phyloP scores from a whole-genome alignment of 2,797 vertebrate genomes.

The Anguilla megastoma region DNA sequence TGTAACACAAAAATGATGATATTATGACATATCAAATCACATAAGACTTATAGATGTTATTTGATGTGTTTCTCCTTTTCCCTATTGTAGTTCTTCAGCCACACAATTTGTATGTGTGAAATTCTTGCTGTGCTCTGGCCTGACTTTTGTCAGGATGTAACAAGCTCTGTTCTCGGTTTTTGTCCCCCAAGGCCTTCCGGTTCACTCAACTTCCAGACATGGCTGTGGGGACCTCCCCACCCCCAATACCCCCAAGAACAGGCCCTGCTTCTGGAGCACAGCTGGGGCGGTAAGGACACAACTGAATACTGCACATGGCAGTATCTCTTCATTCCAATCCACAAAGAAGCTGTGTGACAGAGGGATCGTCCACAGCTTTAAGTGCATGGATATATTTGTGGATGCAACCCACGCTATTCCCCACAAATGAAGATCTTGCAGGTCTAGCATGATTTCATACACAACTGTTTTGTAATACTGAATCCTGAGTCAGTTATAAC shows the following conservation, averaged over 20 bases:
- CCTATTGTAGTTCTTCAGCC: not conserved
- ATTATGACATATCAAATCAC: not conserved
- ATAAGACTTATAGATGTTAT: not conserved
- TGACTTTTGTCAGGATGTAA: slow-evolving; percentile 29
- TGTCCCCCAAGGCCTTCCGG: slow-evolving; percentile 84
- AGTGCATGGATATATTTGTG: slow-evolving; percentile 8
- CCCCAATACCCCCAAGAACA: slow-evolving; percentile 90
- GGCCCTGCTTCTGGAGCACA: slow-evolving; percentile 86
- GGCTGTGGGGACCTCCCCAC: slow-evolving; percentile 89
- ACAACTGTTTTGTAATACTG: slow-evolving; percentile 58
- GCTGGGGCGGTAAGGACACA: slow-evolving; percentile 82
- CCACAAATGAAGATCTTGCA: slow-evolving; percentile 52
- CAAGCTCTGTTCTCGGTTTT: slow-evolving; percentile 46
- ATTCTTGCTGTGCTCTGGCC: not conserved
- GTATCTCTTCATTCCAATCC: not conserved
- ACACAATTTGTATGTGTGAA: not conserved
- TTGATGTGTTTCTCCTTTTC: no score
- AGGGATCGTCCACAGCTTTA: not conserved
- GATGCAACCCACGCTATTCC: slow-evolving; percentile 30
- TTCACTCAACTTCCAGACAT: slow-evolving; percentile 99
- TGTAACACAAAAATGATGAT: not conserved
- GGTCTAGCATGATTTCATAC: slow-evolving; percentile 53
- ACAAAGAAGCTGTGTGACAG: not conserved
- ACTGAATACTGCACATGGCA: no score
- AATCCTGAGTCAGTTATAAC: slow-evolving; percentile 59